These are phyloP conservation scores for Triops cancriformis DNA, from an alignment of 1,140 invertebrate species.

Conservation along the genomic window DNA sequence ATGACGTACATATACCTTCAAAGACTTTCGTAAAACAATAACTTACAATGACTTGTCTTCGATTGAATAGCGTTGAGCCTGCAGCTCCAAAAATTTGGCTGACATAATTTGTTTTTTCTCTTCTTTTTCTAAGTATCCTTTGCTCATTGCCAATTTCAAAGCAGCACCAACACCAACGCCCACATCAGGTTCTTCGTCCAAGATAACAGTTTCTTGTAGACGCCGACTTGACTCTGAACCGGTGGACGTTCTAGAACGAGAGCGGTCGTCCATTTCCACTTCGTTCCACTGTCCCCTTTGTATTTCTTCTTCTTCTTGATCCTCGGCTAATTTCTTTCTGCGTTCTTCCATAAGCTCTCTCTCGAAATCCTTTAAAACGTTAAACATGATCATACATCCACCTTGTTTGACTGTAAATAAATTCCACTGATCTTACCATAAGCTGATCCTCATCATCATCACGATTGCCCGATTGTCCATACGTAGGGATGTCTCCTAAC, in stretches of 20 bases:
- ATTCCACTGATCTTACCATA: conserved; percentile 50
- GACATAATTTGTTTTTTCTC: conserved; percentile 51
- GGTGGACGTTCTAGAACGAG: neutral
- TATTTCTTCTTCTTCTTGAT: conserved; percentile 39
- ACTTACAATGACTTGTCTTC: conserved; percentile 80
- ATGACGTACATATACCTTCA: conserved; percentile 25
- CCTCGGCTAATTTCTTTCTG: conserved; percentile 24
- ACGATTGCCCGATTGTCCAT: conserved; percentile 76
- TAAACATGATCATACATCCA: neutral
- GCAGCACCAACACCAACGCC: conserved; percentile 85
- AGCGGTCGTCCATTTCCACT: conserved; percentile 48
- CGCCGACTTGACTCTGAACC: neutral
- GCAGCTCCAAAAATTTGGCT: conserved; percentile 59
- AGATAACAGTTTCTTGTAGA: conserved; percentile 45
- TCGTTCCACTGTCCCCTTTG: conserved; percentile 59
- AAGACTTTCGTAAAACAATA: conserved; percentile 26
- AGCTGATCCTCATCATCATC: conserved; percentile 73
- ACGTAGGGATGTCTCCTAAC: conserved; percentile 88
- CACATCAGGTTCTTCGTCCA: conserved; percentile 93
- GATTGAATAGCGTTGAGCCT: conserved; percentile 90
- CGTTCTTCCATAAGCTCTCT: conserved; percentile 47
- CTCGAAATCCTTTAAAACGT: conserved; percentile 51
- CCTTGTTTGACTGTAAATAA: neutral
- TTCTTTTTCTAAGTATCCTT: conserved; percentile 87
- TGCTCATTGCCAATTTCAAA: conserved; percentile 82